Conservation (phyloP, 2,113 vertebrate species). For the Ptilorrhoa leucosticta region DNA sequence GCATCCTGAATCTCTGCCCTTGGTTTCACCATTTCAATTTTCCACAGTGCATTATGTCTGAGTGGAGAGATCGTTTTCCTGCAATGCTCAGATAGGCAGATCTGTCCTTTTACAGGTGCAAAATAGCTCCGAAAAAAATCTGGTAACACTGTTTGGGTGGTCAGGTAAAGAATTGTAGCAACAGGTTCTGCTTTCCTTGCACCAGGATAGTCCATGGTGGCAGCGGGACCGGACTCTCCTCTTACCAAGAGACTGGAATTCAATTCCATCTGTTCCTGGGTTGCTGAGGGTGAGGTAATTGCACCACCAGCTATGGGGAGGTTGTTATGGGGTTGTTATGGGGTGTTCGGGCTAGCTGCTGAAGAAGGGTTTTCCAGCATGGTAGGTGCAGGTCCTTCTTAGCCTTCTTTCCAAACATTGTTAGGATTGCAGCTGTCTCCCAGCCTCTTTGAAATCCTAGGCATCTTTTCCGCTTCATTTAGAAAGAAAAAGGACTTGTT, state of each 20-base stretch:
- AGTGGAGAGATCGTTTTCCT: not conserved
- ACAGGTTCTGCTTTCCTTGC: not conserved
- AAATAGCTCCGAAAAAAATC: not conserved
- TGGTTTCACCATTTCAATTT: not conserved
- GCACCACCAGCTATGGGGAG: not conserved
- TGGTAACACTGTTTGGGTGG: rapidly evolving
- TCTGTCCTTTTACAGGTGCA: not conserved
- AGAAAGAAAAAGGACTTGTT: not conserved
- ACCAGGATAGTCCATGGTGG: not conserved
- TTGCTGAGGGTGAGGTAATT: not conserved
- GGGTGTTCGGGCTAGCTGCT: not conserved
- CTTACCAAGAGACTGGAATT: not conserved
- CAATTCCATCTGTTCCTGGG: not conserved
- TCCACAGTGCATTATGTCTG: not conserved
- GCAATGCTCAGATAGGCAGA: not conserved
- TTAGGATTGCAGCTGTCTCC: not conserved
- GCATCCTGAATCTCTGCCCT: not conserved
- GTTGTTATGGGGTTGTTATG: not conserved
- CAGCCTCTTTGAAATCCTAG: not conserved
- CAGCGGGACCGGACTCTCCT: not conserved
- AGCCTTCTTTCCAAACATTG: not conserved
- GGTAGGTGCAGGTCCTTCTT: not conserved
- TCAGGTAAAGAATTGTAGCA: not conserved
- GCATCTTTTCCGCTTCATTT: not conserved
- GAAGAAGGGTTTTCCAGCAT: not conserved